phyloP scores from a whole-genome alignment of 2,888 invertebrate genomes.

The Microplitis deprimator region DNA sequence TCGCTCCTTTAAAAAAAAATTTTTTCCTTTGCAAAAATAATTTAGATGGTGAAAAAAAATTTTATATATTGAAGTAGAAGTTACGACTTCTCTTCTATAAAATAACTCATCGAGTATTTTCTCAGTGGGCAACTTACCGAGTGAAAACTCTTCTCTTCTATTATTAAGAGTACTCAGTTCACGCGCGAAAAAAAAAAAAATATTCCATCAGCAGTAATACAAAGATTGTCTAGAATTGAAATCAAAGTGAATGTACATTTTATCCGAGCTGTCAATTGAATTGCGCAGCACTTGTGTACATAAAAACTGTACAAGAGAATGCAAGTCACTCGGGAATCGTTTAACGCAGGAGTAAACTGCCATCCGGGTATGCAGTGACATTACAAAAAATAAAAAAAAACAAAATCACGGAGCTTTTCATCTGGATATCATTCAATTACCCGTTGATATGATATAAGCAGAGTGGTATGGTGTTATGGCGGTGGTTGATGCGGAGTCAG shows the following conservation, averaged over 20 bases:
- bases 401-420: slow-evolving; percentile 62
- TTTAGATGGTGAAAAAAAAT: background rate
- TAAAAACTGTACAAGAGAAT: slow-evolving; percentile 55
- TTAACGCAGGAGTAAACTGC: slow-evolving; percentile 25
- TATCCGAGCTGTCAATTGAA: slow-evolving; percentile 37
- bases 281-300: slow-evolving; percentile 48
- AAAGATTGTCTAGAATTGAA: slow-evolving; percentile 13
- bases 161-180: background rate
- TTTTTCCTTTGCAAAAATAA: too few relatives aligned
- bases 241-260: slow-evolving; percentile 27
- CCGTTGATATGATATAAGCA: slow-evolving; percentile 65
- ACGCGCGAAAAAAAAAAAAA: background rate
- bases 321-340: slow-evolving; percentile 59
- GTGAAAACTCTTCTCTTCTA: slow-evolving; percentile 26
- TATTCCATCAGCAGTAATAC: slow-evolving; percentile 19
- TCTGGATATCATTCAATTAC: slow-evolving; percentile 71
- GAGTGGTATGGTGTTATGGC: slow-evolving; percentile 35
- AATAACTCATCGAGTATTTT: slow-evolving; percentile 70
- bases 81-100: slow-evolving; percentile 60
- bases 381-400: slow-evolving; percentile 56
- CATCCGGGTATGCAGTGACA: slow-evolving; percentile 60
- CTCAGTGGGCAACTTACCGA: slow-evolving; percentile 49
- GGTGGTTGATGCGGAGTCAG: slow-evolving; percentile 66
- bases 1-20: background rate
- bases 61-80: background rate